Conservation (phyloP, 2,888 invertebrate species). For the Drosophila anomelani region DNA sequence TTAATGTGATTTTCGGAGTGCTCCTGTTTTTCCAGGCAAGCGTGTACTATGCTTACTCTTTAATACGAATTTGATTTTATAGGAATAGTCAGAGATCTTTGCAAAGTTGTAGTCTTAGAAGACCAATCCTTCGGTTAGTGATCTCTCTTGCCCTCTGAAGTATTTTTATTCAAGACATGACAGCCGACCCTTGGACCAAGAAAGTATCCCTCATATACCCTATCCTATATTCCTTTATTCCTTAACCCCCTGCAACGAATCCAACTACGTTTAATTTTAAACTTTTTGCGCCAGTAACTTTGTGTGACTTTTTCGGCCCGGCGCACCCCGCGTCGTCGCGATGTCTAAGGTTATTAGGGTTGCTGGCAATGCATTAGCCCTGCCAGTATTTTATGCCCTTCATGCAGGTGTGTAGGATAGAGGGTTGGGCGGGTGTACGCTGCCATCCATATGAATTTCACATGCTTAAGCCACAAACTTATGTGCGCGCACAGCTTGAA, state of each 20-base stretch:
- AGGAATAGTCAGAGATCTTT: not conserved
- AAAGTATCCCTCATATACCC: not conserved
- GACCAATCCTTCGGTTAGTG: not conserved
- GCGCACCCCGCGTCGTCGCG: constrained; percentile 12
- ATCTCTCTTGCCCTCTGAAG: not conserved
- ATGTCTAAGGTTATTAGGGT: constrained; percentile 61
- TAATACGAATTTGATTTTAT: not conserved
- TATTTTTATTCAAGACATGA: not conserved
- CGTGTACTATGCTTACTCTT: not conserved
- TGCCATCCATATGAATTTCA: constrained; percentile 75
- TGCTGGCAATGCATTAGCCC: constrained; percentile 69
- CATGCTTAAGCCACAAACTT: constrained; percentile 80
- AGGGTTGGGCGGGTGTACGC: not conserved
- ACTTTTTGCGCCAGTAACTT: constrained; percentile 65
- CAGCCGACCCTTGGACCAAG: not conserved
- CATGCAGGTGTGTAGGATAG: constrained; percentile 20
- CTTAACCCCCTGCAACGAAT: constrained; percentile 32
- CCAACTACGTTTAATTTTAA: constrained; percentile 73
- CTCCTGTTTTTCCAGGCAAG: too few relatives aligned
- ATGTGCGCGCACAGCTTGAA: constrained; percentile 80
- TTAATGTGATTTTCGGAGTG: not conserved
- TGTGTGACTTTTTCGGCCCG: constrained; percentile 56
- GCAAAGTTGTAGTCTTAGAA: not conserved
- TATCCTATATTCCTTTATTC: not conserved
- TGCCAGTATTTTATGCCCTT: constrained; percentile 54